Conservation (phyloP, 2,113 vertebrate genomes). For the Protomyctophum bolini region DNA sequence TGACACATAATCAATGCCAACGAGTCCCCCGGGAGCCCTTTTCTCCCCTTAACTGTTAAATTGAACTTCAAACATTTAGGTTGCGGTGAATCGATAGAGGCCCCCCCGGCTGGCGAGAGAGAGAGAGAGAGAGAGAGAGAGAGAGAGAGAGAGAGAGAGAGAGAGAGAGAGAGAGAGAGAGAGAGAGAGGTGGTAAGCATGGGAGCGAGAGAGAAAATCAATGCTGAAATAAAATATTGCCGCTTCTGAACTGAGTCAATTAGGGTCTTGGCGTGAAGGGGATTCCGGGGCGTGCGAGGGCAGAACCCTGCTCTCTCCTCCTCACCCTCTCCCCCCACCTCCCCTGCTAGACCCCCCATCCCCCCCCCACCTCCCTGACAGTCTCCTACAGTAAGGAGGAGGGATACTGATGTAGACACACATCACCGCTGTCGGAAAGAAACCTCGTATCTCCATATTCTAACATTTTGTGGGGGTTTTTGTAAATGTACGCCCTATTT, state of each 20-base stretch:
- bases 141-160: conserved; percentile 20
- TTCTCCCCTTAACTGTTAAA: conserved; percentile 88
- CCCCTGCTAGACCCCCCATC: neutral
- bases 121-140: neutral
- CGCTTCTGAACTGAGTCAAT: conserved; percentile 77
- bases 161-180: conserved; percentile 1
- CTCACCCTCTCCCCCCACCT: neutral
- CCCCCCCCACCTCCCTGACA: conserved; percentile 34
- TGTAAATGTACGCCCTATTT: too few relatives aligned
- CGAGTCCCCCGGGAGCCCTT: conserved; percentile 85
- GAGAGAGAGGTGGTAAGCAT: conserved; percentile 33
- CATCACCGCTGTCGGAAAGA: too few relatives aligned
- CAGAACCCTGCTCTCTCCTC: neutral
- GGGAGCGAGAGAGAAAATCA: conserved; percentile 55
- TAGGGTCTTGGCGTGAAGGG: conserved; percentile 65
- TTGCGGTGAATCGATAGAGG: conserved; percentile 83
- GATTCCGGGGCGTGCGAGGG: conserved; percentile 63
- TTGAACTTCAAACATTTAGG: conserved; percentile 88
- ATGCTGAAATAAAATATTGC: conserved; percentile 77
- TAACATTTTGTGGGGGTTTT: too few relatives aligned
- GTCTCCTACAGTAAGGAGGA: neutral
- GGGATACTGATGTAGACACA: too few relatives aligned
- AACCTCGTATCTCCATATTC: too few relatives aligned
- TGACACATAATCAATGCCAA: conserved; percentile 89
- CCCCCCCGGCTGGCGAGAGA: conserved; percentile 70